Base-by-base conservation (phyloP, 1,140 invertebrate genomes). In the Plutomurus gul region DNA sequence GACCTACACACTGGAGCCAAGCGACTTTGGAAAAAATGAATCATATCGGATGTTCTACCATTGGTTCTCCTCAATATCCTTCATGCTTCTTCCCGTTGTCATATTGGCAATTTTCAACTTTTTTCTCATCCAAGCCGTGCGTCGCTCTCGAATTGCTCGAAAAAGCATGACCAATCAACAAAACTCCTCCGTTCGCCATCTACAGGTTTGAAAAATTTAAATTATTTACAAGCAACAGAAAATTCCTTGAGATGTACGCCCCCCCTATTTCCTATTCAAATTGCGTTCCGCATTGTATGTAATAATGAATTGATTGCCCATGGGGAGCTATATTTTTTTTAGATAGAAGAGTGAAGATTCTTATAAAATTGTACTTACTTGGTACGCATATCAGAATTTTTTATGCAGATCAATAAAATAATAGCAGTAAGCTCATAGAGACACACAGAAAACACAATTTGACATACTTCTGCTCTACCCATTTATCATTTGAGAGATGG, bases 61-160 rank as follows among this genome's bases (percentile, higher is more conserved):
- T 81, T 90, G 91, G 89, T 90, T 91, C 83, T 90, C 89, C n/a
- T 87, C 90, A 4, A 84, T 92, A 3, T 85, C 90, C 1, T 93
- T 93, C 84, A 90, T 91, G 3, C 86, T 93, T 20, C 80, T 93
- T 16, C 93, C 93, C 0, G 86, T 94, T 1, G 80, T 90, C 3
- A 85, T 93, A 1, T 86, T 94, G 75, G 88, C 89, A 10, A 88
- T 91, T n/a, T 93, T 94, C 84, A 94, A 94, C 85, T 89, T 89
- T 71, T 90, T 93, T 80, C 88, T 94, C 13, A 90, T 94, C 11
- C 86, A 88, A 75, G 89, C 92, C 10, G 92, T 93, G 1, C 37
- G 80, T 27, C 40, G 47, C 6, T 81, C 80, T 8, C 43, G 80
- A 22, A 76, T 78, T 39, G 30, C 72, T 60, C 43, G 80, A 20